Evolutionary conservation across 2,113 vertebrate genomes (phyloP), one percentile per base, ranked within the genome.

Genomic region (Aldabrachelys gigantea): DNA sequence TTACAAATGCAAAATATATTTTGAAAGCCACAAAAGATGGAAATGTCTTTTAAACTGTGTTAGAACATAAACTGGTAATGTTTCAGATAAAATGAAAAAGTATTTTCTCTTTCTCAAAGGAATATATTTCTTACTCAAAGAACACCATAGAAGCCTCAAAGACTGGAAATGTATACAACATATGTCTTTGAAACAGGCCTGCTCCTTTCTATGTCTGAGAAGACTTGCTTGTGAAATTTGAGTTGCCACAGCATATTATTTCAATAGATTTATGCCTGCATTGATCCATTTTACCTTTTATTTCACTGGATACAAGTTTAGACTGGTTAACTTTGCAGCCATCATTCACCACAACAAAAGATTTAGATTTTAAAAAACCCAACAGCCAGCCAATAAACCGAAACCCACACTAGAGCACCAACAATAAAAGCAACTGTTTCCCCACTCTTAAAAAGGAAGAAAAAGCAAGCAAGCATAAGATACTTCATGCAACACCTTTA

Each of bases 241-340:
- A 41, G 52, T 1, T 89, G 89, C 80, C 56, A 96, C 79, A 91
- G 83, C 22, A 72, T 25, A 87, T 88, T 91, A 56, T 89, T 1
- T 91, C 76, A 94, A 80, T 24, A 35, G 52, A 8, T 31, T 44
- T 52, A 52, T 69, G 75, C 80, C 84, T 85, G 2, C n/a, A 91
- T 75, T 65, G 83, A 49, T 21, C 59, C 24, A 76, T 76, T 41
- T 76, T 76, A n/a, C 12, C 22, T 90, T 93, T 10, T 13, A 69
- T 81, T 84, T 59, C 25, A 49, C 17, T 84, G 62, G 82, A 85
- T 90, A 54, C 52, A 75, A 57, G 35, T 82, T 72, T 69, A 2
- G 95, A 88, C 29, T 85, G 65, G n/a, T 22, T 44, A 85, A 88
- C 89, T 41, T 31, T 53, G 2, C 31, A n/a, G 14, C 38, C 31